A percentile compares a stretch with the other conserved stretches of the same genome.
phyloP scores from a whole-genome alignment of 1,140 invertebrate species.

The Ptiloglossa arizonensis region DNA sequence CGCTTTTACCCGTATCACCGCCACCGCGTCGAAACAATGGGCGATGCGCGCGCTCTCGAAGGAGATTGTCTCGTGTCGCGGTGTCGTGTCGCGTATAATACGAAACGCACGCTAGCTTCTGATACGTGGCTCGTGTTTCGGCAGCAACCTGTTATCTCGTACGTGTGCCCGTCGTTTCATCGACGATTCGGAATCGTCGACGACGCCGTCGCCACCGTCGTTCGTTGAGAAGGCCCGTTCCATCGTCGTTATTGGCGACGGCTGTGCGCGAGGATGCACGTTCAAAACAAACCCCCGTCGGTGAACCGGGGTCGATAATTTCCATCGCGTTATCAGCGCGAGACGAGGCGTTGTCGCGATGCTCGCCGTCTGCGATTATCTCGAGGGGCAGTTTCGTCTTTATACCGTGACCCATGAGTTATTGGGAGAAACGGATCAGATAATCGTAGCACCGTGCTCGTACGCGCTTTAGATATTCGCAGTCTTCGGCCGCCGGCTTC shows the following conservation, averaged over 20 bases:
- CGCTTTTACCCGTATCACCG: constrained; percentile 59
- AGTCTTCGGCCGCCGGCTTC: constrained; percentile 19
- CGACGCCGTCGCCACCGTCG: constrained; percentile 45
- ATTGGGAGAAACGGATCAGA: constrained; percentile 11
- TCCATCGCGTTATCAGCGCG: constrained; percentile 54
- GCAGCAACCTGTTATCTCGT: constrained; percentile 77
- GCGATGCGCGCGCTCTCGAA: constrained; percentile 56
- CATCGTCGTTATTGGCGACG: constrained; percentile 56
- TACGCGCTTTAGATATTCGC: background rate
- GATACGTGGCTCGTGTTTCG: constrained; percentile 58
- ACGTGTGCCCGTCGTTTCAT: constrained; percentile 4
- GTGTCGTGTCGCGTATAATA: constrained; percentile 45
- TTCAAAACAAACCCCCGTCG: constrained; percentile 54
- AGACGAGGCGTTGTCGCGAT: constrained; percentile 54
- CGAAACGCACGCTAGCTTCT: constrained; percentile 51
- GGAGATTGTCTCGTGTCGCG: constrained; percentile 49
- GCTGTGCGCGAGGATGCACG: constrained; percentile 51
- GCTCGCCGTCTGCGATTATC: constrained; percentile 31
- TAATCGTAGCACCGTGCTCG: constrained; percentile 15
- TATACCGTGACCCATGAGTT: constrained; percentile 30
- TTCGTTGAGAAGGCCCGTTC: constrained; percentile 22
- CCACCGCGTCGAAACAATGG: constrained; percentile 58
- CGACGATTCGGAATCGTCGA: constrained; percentile 13
- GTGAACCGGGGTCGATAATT: constrained; percentile 58
- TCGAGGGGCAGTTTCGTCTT: constrained; percentile 25